These are phyloP conservation scores for Neodiprion pinetum DNA, from an alignment of 1,140 invertebrate genomes.

Conservation along the genomic window DNA sequence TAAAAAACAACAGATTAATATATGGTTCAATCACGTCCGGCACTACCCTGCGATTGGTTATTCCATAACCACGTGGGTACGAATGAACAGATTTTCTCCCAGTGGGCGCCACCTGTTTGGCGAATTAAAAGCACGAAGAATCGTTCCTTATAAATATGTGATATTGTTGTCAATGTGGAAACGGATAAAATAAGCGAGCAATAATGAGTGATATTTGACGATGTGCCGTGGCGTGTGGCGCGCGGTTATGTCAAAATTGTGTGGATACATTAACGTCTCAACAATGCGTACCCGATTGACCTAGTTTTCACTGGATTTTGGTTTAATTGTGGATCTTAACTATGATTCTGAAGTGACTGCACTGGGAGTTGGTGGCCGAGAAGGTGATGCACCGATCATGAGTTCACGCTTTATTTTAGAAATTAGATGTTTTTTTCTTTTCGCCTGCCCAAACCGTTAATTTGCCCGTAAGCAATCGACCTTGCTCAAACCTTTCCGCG, in stretches of 20 bases:
- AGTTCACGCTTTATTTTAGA: constrained; percentile 29
- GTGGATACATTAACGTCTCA: background rate
- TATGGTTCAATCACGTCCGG: background rate
- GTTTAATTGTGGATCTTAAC: constrained; percentile 17
- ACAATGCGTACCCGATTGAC: constrained; percentile 27
- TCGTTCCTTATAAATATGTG: constrained; percentile 10
- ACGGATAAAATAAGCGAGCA: background rate
- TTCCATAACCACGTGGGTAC: background rate
- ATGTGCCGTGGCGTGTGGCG: constrained; percentile 1
- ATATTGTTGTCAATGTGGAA: constrained; percentile 15
- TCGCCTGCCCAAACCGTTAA: background rate
- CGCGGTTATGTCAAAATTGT: background rate
- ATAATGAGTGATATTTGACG: background rate
- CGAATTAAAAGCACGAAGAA: constrained; percentile 2
- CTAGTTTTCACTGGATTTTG: constrained; percentile 34
- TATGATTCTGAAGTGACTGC: constrained; percentile 27
- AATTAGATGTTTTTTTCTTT: background rate
- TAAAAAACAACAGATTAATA: background rate
- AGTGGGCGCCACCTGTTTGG: background rate
- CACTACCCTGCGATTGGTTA: background rate
- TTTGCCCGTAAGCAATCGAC: too few relatives aligned
- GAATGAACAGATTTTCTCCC: background rate
- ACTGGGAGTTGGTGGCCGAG: constrained; percentile 32
- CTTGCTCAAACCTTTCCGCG: too few relatives aligned
- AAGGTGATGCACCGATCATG: constrained; percentile 25